These are phyloP conservation scores for Typhlichthys eigenmanni DNA, from an alignment of 2,797 vertebrate genomes.

Conservation along the genomic window DNA sequence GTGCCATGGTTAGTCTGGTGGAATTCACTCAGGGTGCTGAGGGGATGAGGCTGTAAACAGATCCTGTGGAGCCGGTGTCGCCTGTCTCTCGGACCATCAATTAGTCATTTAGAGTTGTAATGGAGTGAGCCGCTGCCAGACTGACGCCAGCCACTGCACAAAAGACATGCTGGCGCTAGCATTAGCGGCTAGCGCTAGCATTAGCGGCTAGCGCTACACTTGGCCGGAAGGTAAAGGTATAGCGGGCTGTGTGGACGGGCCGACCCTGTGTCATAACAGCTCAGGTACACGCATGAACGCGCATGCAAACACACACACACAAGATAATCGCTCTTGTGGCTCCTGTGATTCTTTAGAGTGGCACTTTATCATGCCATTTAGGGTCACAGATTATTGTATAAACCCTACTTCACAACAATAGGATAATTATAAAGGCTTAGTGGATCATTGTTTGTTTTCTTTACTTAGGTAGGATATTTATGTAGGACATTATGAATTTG, in stretches of 20 bases:
- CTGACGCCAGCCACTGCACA: slow-evolving; percentile 40
- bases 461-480: neutral
- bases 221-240: neutral
- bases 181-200: slow-evolving; percentile 46
- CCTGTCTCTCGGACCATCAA: slow-evolving; percentile 73
- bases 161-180: slow-evolving; percentile 51
- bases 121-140: slow-evolving; percentile 65
- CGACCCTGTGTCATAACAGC: slow-evolving; percentile 13
- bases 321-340: neutral
- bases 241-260: slow-evolving; percentile 6
- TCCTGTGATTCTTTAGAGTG: neutral
- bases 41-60: slow-evolving; percentile 65
- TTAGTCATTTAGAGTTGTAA: slow-evolving; percentile 79
- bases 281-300: neutral
- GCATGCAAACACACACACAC: neutral
- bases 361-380: neutral
- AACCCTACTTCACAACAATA: neutral
- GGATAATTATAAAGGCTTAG: neutral
- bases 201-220: slow-evolving; percentile 34
- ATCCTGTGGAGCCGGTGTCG: slow-evolving; percentile 74
- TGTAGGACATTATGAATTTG: neutral
- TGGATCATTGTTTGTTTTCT: neutral
- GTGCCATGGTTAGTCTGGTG: slow-evolving; percentile 16
- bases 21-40: slow-evolving; percentile 32
- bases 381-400: neutral